Evolutionary conservation across 2,113 vertebrate genomes (phyloP).

Genomic region (Fukomys damarensis): DNA sequence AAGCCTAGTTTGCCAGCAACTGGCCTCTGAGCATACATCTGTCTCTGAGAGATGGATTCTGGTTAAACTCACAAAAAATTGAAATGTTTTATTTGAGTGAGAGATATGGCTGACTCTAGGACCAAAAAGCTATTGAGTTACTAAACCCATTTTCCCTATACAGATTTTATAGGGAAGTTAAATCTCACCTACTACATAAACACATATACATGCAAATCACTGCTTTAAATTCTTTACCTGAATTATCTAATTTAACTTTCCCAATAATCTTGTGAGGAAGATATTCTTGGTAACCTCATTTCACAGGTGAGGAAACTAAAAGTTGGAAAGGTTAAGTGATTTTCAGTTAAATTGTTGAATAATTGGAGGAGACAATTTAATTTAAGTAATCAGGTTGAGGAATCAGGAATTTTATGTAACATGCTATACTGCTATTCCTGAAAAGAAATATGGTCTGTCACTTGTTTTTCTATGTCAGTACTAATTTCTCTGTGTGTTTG

Average conservation of each 20-base stretch:
- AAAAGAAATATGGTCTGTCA: neutral
- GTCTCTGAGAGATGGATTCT: neutral
- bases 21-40: neutral
- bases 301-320: conserved; percentile 56
- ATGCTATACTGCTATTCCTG: neutral
- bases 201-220: neutral
- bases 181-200: neutral
- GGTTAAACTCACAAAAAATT: neutral
- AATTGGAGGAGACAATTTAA: neutral
- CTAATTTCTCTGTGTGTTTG: neutral
- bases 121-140: neutral
- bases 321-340: conserved; percentile 17
- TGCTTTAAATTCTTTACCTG: neutral
- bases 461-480: neutral
- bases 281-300: conserved; percentile 52
- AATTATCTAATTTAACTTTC: conserved; percentile 9
- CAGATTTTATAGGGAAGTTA: neutral
- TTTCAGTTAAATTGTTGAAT: neutral
- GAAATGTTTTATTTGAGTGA: neutral
- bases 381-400: neutral
- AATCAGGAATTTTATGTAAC: neutral
- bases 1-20: conserved; percentile 31
- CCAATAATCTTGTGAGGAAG: neutral
- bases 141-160: neutral
- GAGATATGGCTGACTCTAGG: neutral